Evolutionary conservation across 2,888 invertebrate genomes (phyloP).

Genomic region (Mantis religiosa): DNA sequence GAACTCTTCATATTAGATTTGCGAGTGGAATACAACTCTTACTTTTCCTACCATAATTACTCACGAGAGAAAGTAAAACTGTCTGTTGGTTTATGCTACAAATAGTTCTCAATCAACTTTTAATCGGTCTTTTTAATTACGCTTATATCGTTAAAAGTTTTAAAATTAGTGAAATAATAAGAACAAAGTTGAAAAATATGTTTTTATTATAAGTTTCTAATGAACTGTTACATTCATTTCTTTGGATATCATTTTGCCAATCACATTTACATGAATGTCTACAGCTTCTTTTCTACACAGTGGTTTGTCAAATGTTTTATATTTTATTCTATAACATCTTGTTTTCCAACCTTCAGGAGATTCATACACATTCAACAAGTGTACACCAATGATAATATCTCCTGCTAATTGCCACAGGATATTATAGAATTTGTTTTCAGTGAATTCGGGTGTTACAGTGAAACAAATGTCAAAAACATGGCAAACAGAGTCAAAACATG

Average conservation of each 20-base stretch:
- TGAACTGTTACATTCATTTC: background rate
- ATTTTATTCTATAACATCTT: constrained; percentile 42
- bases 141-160: no score
- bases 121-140: no score
- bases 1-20: no score
- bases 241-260: constrained; percentile 36
- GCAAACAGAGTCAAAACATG: constrained; percentile 34
- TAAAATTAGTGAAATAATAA: no score
- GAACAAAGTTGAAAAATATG: background rate
- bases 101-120: no score
- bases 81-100: no score
- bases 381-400: constrained; percentile 39
- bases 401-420: constrained; percentile 41
- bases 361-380: constrained; percentile 38
- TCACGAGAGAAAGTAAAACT: no score
- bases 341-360: constrained; percentile 37
- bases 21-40: no score
- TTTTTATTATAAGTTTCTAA: background rate
- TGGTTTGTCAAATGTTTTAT: constrained; percentile 41
- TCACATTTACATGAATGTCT: constrained; percentile 40
- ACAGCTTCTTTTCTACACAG: constrained; percentile 41
- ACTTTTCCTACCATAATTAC: no score
- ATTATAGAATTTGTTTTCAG: constrained; percentile 35
- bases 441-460: constrained; percentile 1
- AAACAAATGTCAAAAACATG: constrained; percentile 43